Conservation (phyloP, 2,888 invertebrate species). For the Tryphoninae sp. region DNA sequence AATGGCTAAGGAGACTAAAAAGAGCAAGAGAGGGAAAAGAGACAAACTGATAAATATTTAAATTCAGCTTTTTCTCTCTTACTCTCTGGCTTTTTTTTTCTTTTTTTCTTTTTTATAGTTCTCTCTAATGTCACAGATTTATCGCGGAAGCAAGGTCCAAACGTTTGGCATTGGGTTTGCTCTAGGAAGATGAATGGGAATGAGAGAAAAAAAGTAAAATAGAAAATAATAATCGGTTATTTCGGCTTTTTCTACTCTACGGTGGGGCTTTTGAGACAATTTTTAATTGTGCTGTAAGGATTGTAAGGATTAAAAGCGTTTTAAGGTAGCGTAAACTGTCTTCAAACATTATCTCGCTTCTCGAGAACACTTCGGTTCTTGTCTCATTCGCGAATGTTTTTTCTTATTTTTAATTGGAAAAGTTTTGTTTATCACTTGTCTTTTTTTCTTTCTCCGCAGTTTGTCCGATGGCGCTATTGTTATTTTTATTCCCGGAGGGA, state of each 20-base stretch:
- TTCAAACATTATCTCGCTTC: no score
- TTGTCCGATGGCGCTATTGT: no score
- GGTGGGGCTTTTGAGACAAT: constrained; percentile 72
- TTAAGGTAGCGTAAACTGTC: no score
- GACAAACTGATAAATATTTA: background rate
- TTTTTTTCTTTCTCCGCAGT: no score
- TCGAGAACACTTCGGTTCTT: no score
- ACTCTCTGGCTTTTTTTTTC: no score
- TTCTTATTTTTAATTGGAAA: no score
- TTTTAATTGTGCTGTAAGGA: constrained; percentile 71
- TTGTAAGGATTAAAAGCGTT: constrained; percentile 22
- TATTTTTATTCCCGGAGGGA: no score
- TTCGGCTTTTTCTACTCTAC: constrained; percentile 77
- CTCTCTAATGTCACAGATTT: constrained; percentile 8
- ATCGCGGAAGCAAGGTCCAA: constrained; percentile 17
- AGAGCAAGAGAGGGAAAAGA: constrained; percentile 11
- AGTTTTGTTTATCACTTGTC: no score
- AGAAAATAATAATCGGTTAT: constrained; percentile 70
- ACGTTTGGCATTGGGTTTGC: background rate
- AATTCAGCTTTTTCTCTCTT: background rate
- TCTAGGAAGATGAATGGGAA: background rate
- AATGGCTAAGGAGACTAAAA: constrained; percentile 4
- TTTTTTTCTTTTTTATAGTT: no score
- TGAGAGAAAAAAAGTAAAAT: constrained; percentile 50
- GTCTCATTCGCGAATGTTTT: no score